Evolutionary conservation across 1,140 invertebrate species (phyloP), one percentile per base, ranked within the genome.

Genomic region (Drosophila kurseongensis): DNA sequence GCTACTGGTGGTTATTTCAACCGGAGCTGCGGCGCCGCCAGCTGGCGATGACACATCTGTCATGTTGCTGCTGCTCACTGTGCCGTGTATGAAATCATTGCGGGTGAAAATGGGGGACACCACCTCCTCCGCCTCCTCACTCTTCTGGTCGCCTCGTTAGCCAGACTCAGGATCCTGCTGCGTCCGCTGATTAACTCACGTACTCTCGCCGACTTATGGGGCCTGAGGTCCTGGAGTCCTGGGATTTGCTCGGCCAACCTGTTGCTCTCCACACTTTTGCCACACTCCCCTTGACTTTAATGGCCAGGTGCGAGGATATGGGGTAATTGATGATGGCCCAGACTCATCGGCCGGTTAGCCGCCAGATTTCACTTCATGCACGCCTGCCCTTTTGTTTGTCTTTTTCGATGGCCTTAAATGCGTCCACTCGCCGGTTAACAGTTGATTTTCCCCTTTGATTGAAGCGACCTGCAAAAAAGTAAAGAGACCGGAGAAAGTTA

Each of bases 1-100:
- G 54, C 18, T 41, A 38, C 13, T 58, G 60, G 72, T 42, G 51
- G 66, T 38, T 45, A 79, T 42, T 29, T 78, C 80, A 10, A 45
- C 59, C 55, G 67, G 62, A 61, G 69, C 63, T 62, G 75, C 75
- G 74, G 66, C 58, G 63, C 78, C 73, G 44, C 73, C 75, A 18
- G 60, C 57, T 79, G 80, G 58, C 56, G 76, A 36, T 58, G 85
- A 91, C 71, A 91, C 82, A 80, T 91, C 90, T 67, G 90, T 91
- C 90, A 91, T 91, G 55, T 54, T 84, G 44, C 36, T 78, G 54
- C 61, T 71, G 68, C 66, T 71, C 51, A 69, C 45, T 62, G 50
- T 54, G 56, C 55, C 58, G 44, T 60, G 75, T 60, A 51, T 72
- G 61, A 62, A 76, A 80, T 75, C 61, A 89, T 67, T 63, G 78